phyloP scores from a whole-genome alignment of 2,888 invertebrate genomes.

The Venusia cambrica region DNA sequence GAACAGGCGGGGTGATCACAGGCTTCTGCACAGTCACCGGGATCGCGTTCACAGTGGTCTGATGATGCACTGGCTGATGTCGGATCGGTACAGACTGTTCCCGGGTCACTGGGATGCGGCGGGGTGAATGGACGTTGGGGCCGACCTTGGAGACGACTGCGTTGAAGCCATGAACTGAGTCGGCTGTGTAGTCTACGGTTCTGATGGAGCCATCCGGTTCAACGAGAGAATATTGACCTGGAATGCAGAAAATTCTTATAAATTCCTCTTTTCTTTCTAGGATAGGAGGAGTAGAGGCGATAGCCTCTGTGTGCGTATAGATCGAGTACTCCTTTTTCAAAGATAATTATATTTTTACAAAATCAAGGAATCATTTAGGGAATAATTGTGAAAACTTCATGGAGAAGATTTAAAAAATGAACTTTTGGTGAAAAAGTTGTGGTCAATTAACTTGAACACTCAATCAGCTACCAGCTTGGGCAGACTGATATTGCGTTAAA shows the following conservation, averaged over 20 bases:
- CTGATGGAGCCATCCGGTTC: slow-evolving; percentile 78
- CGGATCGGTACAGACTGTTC: slow-evolving; percentile 14
- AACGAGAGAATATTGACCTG: slow-evolving; percentile 77
- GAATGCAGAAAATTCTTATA: slow-evolving; percentile 32
- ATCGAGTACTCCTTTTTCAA: no score
- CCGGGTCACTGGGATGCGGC: slow-evolving; percentile 12
- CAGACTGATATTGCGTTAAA: no score
- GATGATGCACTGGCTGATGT: slow-evolving; percentile 5
- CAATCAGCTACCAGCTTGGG: no score
- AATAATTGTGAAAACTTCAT: no score
- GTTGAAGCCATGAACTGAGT: slow-evolving; percentile 80
- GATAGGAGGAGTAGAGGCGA: no score
- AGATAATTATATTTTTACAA: no score
- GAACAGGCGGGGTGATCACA: slow-evolving; percentile 25
- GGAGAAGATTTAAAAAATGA: no score
- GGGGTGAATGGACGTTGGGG: slow-evolving; percentile 65
- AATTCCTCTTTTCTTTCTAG: no score
- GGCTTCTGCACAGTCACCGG: slow-evolving; percentile 4
- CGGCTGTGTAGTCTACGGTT: slow-evolving; percentile 81
- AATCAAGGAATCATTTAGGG: no score
- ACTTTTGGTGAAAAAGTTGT: no score
- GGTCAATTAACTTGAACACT: no score
- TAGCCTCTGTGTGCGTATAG: no score
- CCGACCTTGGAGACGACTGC: slow-evolving; percentile 78
- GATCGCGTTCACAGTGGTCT: background rate